These are phyloP conservation scores for Nibea coibor DNA, from an alignment of 2,113 vertebrate genomes.

Conservation along the genomic window DNA sequence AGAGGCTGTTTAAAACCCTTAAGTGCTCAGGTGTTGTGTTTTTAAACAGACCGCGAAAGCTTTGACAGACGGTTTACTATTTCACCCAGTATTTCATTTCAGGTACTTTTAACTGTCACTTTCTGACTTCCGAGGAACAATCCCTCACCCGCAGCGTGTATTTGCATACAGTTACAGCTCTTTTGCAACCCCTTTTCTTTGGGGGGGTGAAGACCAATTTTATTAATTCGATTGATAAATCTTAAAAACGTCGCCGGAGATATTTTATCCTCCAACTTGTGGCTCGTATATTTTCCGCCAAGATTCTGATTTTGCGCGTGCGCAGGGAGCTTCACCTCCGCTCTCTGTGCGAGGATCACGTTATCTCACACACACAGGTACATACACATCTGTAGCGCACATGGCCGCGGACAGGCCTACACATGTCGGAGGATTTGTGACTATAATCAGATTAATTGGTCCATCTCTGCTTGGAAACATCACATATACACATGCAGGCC, in stretches of 20 bases:
- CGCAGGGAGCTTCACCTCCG: conserved; percentile 27
- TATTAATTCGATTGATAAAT: conserved; percentile 57
- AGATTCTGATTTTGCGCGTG: conserved; percentile 6
- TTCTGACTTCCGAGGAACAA: conserved; percentile 57
- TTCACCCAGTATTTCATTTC: conserved; percentile 80
- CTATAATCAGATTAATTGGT: conserved; percentile 95
- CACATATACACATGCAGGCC: conserved; percentile 70
- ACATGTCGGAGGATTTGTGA: conserved; percentile 91
- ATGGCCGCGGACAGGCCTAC: conserved; percentile 87
- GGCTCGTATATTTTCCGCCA: conserved; percentile 27
- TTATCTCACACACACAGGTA: conserved; percentile 60
- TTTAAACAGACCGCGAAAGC: conserved; percentile 83
- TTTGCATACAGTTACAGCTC: conserved; percentile 74
- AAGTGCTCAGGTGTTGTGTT: conserved; percentile 84
- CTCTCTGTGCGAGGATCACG: conserved; percentile 39
- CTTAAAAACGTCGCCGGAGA: conserved; percentile 46
- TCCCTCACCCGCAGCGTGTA: conserved; percentile 61
- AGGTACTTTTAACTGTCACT: conserved; percentile 72
- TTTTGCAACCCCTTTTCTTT: conserved; percentile 47
- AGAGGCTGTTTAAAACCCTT: conserved; percentile 71
- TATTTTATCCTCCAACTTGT: conserved; percentile 26
- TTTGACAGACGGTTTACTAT: conserved; percentile 83
- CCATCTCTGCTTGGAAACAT: conserved; percentile 84
- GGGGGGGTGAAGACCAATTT: conserved; percentile 37
- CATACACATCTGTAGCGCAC: conserved; percentile 92